Base-by-base conservation (phyloP, 1,140 invertebrate species). In the Proales similis region DNA sequence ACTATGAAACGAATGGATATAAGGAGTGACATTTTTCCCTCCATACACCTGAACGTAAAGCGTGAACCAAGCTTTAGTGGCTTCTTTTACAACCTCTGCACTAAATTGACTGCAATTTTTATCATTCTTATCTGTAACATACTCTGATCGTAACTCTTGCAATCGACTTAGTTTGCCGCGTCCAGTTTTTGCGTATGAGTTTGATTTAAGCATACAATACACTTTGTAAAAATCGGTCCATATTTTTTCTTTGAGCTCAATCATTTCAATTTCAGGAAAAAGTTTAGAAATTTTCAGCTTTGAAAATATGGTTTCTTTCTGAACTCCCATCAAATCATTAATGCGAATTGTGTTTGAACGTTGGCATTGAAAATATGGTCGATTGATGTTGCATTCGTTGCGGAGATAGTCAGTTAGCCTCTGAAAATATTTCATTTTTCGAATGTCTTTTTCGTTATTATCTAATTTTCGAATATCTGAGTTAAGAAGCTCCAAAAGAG, bases 1-100 rank as follows among this genome's bases (percentile, higher is more conserved):
- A 33, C 39, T 51, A 38, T 32, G 36, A 51, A 51, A 51, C 20
- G 14, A 32, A 36, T 51, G 29, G 29, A 51, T 51, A 11, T 51
- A 36, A 19, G 29, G 48, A 33, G 48, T 51, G n/a, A 51, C 48
- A 51, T 51, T 36, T 22, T 51, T 51, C 39, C 48, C 39, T 32
- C 39, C 20, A 24, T 51, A 51, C 36, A 51, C 39, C 32, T 32
- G 39, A 36, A 36, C 32, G 39, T 26, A 51, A 51, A n/a, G 5
- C 14, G 36, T 51, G 12, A 20, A 20, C 48, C 48, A 51, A 14
- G 36, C 29, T 22, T 14, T 33, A 2, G 30, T 51, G n/a, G n/a
- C 20, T 36, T 33, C 24, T 51, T 51, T 32, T 24, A 51, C 39
- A 22, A 36, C 1, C 12, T 51, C 29, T 51, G 29, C 26, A 30